These are phyloP conservation scores for Acromyrmex charruanus DNA, from an alignment of 1,140 invertebrate genomes.

Conservation along the genomic window DNA sequence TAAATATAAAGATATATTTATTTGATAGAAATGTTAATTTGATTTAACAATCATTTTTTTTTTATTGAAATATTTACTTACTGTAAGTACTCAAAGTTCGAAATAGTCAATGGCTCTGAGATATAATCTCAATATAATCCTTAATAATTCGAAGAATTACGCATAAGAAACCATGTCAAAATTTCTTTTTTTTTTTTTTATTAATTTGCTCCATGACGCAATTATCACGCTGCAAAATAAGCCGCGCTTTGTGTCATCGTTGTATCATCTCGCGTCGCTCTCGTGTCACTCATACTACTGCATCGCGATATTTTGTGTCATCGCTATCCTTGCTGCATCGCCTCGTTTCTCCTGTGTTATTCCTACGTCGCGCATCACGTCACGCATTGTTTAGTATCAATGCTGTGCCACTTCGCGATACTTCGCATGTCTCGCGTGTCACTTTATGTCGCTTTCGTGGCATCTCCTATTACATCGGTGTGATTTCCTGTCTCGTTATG, in stretches of 20 bases:
- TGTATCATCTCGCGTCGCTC: constrained; percentile 51
- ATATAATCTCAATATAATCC: neutral
- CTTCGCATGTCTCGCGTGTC: constrained; percentile 58
- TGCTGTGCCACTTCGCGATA: constrained; percentile 59
- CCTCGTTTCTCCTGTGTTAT: constrained; percentile 39
- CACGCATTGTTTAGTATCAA: constrained; percentile 64
- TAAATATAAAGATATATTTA: too few relatives aligned
- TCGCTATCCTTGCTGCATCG: constrained; percentile 43
- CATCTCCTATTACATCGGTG: constrained; percentile 49
- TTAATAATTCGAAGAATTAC: neutral
- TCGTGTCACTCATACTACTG: constrained; percentile 45
- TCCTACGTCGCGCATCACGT: constrained; percentile 42
- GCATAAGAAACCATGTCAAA: neutral
- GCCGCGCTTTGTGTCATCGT: constrained; percentile 28
- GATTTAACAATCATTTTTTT: too few relatives aligned
- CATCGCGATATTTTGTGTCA: constrained; percentile 57
- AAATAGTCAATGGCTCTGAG: neutral
- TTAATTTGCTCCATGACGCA: neutral
- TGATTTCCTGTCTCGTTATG: constrained; percentile 61
- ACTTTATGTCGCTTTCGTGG: constrained; percentile 60
- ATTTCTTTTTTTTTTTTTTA: neutral
- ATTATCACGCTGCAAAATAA: constrained; percentile 16
- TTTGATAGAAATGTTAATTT: too few relatives aligned
- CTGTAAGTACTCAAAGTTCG: too few relatives aligned
- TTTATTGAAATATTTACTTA: too few relatives aligned